Evolutionary conservation across 2,113 vertebrate species (phyloP), one percentile per base, ranked within the genome.

Genomic region (Vireo altiloquus): DNA sequence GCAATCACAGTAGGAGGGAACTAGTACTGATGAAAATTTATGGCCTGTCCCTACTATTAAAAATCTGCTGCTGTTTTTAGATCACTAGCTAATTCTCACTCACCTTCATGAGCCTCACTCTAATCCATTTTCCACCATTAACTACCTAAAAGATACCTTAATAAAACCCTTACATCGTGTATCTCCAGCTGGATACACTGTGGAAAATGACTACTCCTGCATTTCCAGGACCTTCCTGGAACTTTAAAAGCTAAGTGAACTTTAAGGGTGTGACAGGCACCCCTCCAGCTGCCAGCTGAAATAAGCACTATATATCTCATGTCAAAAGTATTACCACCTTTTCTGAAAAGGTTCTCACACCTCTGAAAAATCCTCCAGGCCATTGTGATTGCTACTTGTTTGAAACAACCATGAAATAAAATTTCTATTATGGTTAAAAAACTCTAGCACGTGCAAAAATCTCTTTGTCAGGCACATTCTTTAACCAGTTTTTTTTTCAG

Each of bases 51-150:
- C 53, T 60, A 39, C 57, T 69, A 42, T 69, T 57, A 95, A 94
- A 95, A 85, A 80, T 75, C 94, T 96, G 57, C 22, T 82, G 54
- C 52, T 96, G 93, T 93, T 95, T 93, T 96, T 94, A 95, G 59
- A 80, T 86, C 75, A 52, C 42, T 56, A 50, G 57, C 57, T 96
- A 94, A 95, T 95, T 95, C 93, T 80, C 82, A 42, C 33, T 95
- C 74, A 95, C 85, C 88, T 94, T 95, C 82, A 74, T 24, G 3
- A 92, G 71, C 63, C 10, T 80, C 80, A 47, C 18, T 27, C 82
- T 94, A 96, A 96, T 94, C 79, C 79, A 87, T 94, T 93, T 91
- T 88, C 89, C 59, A 86, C 31, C 37, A 70, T 83, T 90, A 95
- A 89, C 72, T 76, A 92, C 84, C 46, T 90, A 57, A 80, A 82